Base-by-base conservation (phyloP, 2,797 vertebrate genomes). In the Poeciliopsis presidionis region DNA sequence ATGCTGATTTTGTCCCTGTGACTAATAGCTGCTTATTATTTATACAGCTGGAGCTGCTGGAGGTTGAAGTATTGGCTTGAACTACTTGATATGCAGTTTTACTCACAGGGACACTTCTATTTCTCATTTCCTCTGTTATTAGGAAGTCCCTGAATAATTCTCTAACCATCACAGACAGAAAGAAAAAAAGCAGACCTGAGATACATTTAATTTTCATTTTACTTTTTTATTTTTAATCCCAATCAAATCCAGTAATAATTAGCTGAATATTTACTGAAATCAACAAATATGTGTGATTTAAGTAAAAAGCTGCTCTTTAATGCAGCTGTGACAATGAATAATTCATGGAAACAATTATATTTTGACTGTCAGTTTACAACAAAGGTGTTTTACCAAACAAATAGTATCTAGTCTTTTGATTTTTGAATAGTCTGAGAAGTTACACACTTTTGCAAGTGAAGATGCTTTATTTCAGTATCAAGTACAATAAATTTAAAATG, bases 11-110 rank as follows among this genome's bases (percentile, higher is more conserved):
- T 22, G 13, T 72, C 45, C 70, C 7, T 33, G 30, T 55, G 47
- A 77, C 39, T 70, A 43, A 73, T 73, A 39, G 33, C 11, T 55
- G 49, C 22, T 73, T 46, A 43, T 75, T 75, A 77, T 78, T 39
- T 49, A 63, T 45, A 41, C 41, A 46, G 53, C 43, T 59, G 22
- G 30, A 77, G 18, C 76, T 71, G 41, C 28, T 63, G 70, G 45
- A 61, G 41, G 9, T 28, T 45, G 12, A 39, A 47, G 45, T 63
- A 36, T 41, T 78, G 20, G 45, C 61, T 39, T 78, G 55, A 73
- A 63, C 30, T 49, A 63, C 41, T 63, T 73, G 14, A 22, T 73
- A 30, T 75, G 43, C 53, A 72, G 30, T 72, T 63, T 72, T 30
- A 73, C 43, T 72, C 43, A 47, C 76, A 72, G 41, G 13, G 51